A percentile compares a stretch with the other conserved stretches of the same genome.
Conservation (phyloP, 2,113 vertebrate species). For the Brachyistius frenatus region DNA sequence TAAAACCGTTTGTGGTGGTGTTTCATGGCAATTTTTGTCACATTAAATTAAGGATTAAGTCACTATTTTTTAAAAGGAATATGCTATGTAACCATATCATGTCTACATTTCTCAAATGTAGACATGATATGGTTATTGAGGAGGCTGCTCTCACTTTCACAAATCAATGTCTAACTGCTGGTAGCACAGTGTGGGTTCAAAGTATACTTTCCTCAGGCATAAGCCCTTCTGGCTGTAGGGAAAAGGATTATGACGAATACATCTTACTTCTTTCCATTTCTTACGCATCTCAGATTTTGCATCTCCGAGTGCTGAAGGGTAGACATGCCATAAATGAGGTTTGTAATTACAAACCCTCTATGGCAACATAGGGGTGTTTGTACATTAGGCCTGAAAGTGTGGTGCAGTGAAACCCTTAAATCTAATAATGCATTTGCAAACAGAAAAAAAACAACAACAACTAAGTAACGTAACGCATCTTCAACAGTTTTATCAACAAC, state of each 20-base stretch:
- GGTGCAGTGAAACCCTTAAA: no score
- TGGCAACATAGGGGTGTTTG: no score
- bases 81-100: neutral
- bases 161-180: neutral
- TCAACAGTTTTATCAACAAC: neutral
- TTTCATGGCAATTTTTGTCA: neutral
- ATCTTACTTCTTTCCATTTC: neutral
- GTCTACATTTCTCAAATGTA: slow-evolving; percentile 7
- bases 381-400: no score
- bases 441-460: no score
- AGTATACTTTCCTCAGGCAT: neutral
- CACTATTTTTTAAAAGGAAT: neutral
- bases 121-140: slow-evolving; percentile 4
- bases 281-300: neutral
- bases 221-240: neutral
- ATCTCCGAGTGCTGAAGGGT: neutral
- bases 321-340: neutral
- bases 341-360: no score
- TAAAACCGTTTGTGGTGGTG: no score
- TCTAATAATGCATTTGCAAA: no score
- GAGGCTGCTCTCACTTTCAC: neutral
- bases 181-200: slow-evolving; percentile 12
- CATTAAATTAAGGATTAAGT: neutral
- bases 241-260: neutral
- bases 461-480: no score